Base-by-base conservation (phyloP, 35 echinoderm and acorn worm species). In the Diadema setosum region DNA sequence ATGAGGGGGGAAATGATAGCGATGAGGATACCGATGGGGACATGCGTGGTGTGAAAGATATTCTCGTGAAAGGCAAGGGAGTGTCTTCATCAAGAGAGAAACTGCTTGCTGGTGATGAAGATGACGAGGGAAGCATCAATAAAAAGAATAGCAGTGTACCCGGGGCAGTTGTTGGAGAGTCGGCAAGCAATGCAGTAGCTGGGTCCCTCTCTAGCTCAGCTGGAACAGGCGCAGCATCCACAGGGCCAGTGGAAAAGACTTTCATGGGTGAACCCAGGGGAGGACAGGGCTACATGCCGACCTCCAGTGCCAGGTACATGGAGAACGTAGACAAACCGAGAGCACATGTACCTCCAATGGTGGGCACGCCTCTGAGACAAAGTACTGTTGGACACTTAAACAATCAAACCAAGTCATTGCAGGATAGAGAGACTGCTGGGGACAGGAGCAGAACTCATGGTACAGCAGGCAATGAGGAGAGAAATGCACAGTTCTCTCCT, bases 281-380 rank as follows among this genome's bases (percentile, higher is more conserved):
- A 3, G 40, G 33, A 15, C 73, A 34, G 44, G 39, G 34, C 1
- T 78, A 78, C 11, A 42, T 78, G 40, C 73, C 33, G 44, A 78
- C 37, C 2, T 44, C 73, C 2, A 24, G 34, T 3, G 11, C 73
- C 40, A 26, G 73, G n/a, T 78, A 42, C 21, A 4, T 44, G 18
- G 73, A 78, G 29, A 78, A 78, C 20, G 3, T 42, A 7, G 73
- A 78, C 6, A 78, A 78, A 78, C 73, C 73, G 11, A 39, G 73
- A 9, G 73, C 73, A 21, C 73, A 78, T 44, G 73, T 78, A 14
- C 73, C 73, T 44, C 73, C 73, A 3, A 78, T 78, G 73, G 73
- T 78, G 39, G 73, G 27, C 9, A 78, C 73, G n/a, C 73, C 73
- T 21, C 37, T 78, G 26, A 34, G 73, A 41, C 73, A 78, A n/a